Evolutionary conservation across 2,113 vertebrate species (phyloP).

Genomic region (Hemicordylus capensis): DNA sequence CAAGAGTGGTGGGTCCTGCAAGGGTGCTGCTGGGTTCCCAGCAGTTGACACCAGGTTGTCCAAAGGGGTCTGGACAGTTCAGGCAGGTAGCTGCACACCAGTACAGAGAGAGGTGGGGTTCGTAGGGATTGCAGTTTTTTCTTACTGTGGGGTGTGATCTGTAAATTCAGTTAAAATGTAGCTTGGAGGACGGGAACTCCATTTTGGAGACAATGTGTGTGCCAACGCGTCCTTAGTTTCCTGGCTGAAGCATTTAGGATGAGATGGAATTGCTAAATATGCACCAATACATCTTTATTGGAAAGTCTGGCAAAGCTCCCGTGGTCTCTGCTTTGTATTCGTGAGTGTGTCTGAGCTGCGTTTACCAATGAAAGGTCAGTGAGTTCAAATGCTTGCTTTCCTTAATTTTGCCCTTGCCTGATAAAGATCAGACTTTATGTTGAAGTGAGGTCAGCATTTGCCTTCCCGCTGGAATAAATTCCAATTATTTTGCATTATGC

Average conservation of each 20-base stretch:
- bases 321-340: not conserved
- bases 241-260: not conserved
- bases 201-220: not conserved
- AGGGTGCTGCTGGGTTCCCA: too few relatives aligned
- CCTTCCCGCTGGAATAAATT: not conserved
- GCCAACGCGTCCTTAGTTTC: not conserved
- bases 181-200: not conserved
- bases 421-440: conserved; percentile 8
- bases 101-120: not conserved
- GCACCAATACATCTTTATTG: not conserved
- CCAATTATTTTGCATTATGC: conserved; percentile 1
- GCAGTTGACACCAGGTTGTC: too few relatives aligned
- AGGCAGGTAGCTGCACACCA: too few relatives aligned
- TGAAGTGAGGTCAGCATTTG: not conserved
- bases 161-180: not conserved
- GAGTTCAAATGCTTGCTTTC: conserved; percentile 2
- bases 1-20: too few relatives aligned
- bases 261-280: not conserved
- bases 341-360: not conserved
- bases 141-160: not conserved
- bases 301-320: not conserved
- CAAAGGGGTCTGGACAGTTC: too few relatives aligned
- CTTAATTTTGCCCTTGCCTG: conserved; percentile 19
- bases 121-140: not conserved
- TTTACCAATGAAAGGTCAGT: not conserved